A percentile compares a stretch with the other conserved stretches of the same genome.
phyloP scores from a whole-genome alignment of 2,113 vertebrate genomes.

The Prinia subflava region DNA sequence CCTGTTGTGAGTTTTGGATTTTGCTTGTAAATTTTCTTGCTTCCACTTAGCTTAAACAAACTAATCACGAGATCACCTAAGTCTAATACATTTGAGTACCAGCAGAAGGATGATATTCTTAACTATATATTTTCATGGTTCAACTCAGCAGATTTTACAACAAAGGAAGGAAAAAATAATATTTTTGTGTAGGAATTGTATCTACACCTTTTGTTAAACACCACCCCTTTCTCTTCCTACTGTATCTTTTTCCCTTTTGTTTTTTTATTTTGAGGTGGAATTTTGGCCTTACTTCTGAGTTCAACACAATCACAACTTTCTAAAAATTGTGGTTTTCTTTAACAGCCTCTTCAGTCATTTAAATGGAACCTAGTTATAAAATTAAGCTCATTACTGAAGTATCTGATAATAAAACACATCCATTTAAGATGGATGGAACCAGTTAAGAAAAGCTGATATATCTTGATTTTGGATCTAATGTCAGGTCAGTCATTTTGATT shows the following conservation, averaged over 20 bases:
- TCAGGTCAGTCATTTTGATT: neutral
- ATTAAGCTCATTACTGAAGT: neutral
- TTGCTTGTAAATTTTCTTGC: neutral
- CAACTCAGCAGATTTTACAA: neutral
- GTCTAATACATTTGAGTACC: neutral
- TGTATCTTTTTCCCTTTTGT: too few species aligned
- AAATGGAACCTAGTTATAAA: neutral
- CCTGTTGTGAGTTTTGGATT: neutral
- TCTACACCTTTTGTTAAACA: neutral
- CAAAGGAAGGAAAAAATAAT: neutral
- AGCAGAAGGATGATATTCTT: neutral
- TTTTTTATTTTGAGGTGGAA: accelerated
- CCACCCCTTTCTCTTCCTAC: accelerated
- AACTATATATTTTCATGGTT: neutral
- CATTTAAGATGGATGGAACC: neutral
- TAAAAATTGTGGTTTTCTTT: neutral
- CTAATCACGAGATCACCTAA: neutral
- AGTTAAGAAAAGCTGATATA: neutral
- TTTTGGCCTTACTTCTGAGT: neutral
- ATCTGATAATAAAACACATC: neutral
- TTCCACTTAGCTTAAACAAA: neutral
- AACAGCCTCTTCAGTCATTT: neutral
- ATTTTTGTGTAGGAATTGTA: neutral
- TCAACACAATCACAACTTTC: neutral
- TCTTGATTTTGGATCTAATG: neutral